phyloP scores from a whole-genome alignment of 1,140 invertebrate genomes.

The Drosophila azteca region DNA sequence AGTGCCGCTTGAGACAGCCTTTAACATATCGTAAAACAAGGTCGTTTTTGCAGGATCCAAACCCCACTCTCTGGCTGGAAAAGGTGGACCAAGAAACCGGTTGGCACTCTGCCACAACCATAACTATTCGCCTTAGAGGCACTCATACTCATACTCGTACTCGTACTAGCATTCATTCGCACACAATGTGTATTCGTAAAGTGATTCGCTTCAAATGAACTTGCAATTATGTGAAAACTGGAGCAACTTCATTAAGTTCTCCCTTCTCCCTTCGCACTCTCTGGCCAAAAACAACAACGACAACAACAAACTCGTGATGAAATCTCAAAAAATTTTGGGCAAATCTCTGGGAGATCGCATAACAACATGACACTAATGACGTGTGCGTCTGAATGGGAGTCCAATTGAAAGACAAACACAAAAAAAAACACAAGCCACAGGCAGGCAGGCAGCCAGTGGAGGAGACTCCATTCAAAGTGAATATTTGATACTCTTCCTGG shows the following conservation, averaged over 20 bases:
- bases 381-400: constrained; percentile 41
- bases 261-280: constrained; percentile 9
- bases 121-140: constrained; percentile 3
- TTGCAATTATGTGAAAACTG: constrained; percentile 71
- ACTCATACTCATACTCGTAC: neutral
- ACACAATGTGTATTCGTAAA: no score
- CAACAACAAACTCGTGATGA: constrained; percentile 48
- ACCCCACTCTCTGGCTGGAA: constrained; percentile 1
- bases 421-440: constrained; percentile 19
- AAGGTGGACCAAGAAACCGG: constrained; percentile 45
- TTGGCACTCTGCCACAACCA: constrained; percentile 32
- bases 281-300: constrained; percentile 10
- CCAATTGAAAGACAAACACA: constrained; percentile 26
- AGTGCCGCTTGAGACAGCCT: constrained; percentile 46
- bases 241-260: constrained; percentile 71
- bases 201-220: constrained; percentile 64
- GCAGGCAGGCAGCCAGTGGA: neutral
- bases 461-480: neutral
- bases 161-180: neutral
- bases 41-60: constrained; percentile 67
- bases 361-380: constrained; percentile 75
- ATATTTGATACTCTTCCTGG: constrained; percentile 2
- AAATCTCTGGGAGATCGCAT: constrained; percentile 70
- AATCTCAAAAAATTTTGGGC: constrained; percentile 53
- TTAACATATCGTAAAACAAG: constrained; percentile 69